These are phyloP conservation scores for Apantesis nais DNA, from an alignment of 2,888 invertebrate species.

Conservation along the genomic window DNA sequence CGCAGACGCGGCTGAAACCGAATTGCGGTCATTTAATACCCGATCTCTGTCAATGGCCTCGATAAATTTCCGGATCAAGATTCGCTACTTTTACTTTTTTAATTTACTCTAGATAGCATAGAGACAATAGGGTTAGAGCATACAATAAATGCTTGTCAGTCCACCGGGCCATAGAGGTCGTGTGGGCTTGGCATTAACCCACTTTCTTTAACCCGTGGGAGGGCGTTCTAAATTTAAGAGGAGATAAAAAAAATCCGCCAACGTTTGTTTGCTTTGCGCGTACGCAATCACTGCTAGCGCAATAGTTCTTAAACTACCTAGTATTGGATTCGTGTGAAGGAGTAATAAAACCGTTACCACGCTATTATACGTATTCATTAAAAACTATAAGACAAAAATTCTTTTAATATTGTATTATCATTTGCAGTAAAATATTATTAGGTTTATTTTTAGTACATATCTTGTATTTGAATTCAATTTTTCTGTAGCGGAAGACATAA, in stretches of 20 bases:
- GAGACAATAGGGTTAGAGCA: conserved; percentile 58
- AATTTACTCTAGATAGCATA: conserved; percentile 46
- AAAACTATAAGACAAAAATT: not conserved
- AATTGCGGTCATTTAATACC: conserved; percentile 33
- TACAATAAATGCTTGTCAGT: conserved; percentile 66
- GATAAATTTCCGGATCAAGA: conserved; percentile 59
- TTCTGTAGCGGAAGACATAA: not conserved
- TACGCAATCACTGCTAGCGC: conserved; percentile 68
- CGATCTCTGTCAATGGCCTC: conserved; percentile 63
- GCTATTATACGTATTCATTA: not conserved
- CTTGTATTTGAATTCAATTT: not conserved
- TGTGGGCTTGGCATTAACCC: conserved; percentile 83
- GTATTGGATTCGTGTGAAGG: conserved; percentile 53
- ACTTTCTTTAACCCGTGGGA: conserved; percentile 77
- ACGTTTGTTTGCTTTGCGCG: conserved; percentile 63
- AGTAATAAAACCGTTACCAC: conserved; percentile 41
- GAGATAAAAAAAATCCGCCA: conserved; percentile 65
- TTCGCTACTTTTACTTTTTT: conserved; percentile 53
- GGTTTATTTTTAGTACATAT: not conserved
- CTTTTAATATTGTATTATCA: not conserved
- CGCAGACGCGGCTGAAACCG: conserved; percentile 19
- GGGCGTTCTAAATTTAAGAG: conserved; percentile 78
- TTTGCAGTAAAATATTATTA: not conserved
- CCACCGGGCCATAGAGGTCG: conserved; percentile 71
- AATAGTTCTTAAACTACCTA: conserved; percentile 65